phyloP scores from a whole-genome alignment of 2,797 vertebrate genomes.

The Lithobates pipiens region DNA sequence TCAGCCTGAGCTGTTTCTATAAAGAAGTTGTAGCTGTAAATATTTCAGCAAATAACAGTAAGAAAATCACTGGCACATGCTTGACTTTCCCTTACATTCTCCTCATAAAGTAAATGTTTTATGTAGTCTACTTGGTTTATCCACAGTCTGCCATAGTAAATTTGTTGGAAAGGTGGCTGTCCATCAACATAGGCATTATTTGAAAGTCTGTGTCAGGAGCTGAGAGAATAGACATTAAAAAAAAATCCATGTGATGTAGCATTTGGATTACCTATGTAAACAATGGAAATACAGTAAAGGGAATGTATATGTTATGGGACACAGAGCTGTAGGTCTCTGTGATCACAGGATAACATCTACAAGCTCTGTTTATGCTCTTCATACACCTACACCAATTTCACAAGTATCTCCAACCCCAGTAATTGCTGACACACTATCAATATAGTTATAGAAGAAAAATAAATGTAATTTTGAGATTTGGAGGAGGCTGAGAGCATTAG shows the following conservation, averaged over 20 bases:
- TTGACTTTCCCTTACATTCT: constrained; percentile 14
- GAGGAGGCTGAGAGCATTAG: too few species aligned
- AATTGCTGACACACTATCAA: too few species aligned
- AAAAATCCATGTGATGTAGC: background rate
- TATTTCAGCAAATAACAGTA: constrained; percentile 13
- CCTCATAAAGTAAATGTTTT: constrained; percentile 28
- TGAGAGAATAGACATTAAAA: constrained; percentile 16
- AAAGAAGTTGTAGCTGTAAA: constrained; percentile 21
- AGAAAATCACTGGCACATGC: constrained; percentile 14
- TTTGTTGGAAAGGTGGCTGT: constrained; percentile 9
- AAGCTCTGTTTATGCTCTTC: background rate
- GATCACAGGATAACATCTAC: background rate
- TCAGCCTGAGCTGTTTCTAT: background rate
- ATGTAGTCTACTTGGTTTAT: background rate
- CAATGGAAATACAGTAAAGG: constrained; percentile 6
- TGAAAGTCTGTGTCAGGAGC: background rate
- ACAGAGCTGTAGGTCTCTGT: background rate
- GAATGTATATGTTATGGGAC: constrained; percentile 2
- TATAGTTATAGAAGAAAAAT: too few species aligned
- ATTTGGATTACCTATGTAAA: constrained; percentile 11
- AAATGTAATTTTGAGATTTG: too few species aligned
- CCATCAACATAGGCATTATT: constrained; percentile 22
- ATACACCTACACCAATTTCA: too few species aligned
- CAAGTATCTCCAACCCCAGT: too few species aligned
- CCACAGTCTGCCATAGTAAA: constrained; percentile 21